Evolutionary conservation across 1,140 invertebrate genomes (phyloP), one percentile per base, ranked within the genome.

Genomic region (Copidosoma floridanum): DNA sequence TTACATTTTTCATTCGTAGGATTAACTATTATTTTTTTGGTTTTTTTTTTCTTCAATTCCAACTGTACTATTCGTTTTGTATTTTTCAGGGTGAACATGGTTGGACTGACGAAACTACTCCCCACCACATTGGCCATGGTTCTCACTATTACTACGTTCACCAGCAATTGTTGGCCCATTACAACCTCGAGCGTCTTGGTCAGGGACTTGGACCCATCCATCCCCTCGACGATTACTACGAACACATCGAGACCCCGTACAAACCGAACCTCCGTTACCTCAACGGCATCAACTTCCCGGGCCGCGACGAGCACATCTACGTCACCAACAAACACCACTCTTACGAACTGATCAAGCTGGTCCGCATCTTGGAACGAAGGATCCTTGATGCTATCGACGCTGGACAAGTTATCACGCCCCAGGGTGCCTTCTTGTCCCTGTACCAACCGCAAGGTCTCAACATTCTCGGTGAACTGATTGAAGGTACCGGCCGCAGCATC

Each of bases 271-370:
- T 88, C 64, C 81, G 79, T 53, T 75, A 82, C 58, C 80, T 82
- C 57, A 89, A 87, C 61, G 88, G 88, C 57, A 77, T 87, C 38
- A 81, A 85, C 66, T 81, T 87, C 64, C 84, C 86, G 38, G 75
- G 79, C 35, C 85, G 88, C 60, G 72, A 76, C 1, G 71, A 83
- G 41, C 81, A 85, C 67, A 80, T 86, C 69, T 78, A 80, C 16
- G 73, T 81, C 6, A 64, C 85, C 48, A 80, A 83, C 1, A 74
- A 75, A 14, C 67, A 79, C 1, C 66, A 83, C 1, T 81, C 84
- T 57, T 71, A 82, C 16, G 56, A 75, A 21, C 74, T 79, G 40
- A 61, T 79, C 14, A 61, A 76, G n/a, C 56, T 82, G 23, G 80
- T 85, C 37, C 74, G 80, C 29, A 69, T 79, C 37, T 82, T 85